Conservation (phyloP, 2,888 invertebrate genomes). For the Itoplectis maculator region DNA sequence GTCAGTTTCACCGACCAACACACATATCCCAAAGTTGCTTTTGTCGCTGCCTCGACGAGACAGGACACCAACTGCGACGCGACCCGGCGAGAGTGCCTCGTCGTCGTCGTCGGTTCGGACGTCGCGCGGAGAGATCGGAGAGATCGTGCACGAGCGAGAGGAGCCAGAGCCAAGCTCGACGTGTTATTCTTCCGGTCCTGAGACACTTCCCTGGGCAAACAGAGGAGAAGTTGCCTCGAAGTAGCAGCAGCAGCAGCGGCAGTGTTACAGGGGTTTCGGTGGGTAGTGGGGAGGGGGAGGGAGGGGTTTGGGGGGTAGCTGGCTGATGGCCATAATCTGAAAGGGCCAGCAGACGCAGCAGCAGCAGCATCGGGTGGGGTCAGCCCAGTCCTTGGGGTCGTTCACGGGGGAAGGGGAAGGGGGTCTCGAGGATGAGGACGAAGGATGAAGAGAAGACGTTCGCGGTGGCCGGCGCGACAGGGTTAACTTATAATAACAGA, state of each 20-base stretch:
- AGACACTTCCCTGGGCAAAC: constrained; percentile 82
- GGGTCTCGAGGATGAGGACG: constrained; percentile 30
- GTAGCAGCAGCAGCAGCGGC: constrained; percentile 57
- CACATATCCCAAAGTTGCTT: too few species aligned
- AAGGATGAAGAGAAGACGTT: constrained; percentile 60
- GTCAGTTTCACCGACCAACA: too few species aligned
- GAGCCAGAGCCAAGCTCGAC: constrained; percentile 56
- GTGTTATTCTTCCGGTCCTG: constrained; percentile 83
- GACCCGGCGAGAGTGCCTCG: neutral
- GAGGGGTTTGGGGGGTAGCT: constrained; percentile 75
- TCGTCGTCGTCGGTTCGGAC: neutral
- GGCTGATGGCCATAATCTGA: constrained; percentile 84
- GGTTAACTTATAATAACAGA: constrained; percentile 85
- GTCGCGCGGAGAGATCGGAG: constrained; percentile 31
- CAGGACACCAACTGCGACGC: neutral
- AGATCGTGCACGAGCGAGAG: constrained; percentile 47
- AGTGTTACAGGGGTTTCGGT: constrained; percentile 78
- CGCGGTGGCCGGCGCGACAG: constrained; percentile 64
- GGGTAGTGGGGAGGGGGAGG: constrained; percentile 3
- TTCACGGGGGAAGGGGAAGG: too few species aligned
- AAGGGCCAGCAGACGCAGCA: constrained; percentile 70
- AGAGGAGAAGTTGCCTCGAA: constrained; percentile 78
- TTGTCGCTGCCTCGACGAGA: too few species aligned
- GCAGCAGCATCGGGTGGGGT: constrained; percentile 41
- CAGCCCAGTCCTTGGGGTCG: constrained; percentile 49